phyloP scores from a whole-genome alignment of 1,140 invertebrate species.

The Drosophila tristis region DNA sequence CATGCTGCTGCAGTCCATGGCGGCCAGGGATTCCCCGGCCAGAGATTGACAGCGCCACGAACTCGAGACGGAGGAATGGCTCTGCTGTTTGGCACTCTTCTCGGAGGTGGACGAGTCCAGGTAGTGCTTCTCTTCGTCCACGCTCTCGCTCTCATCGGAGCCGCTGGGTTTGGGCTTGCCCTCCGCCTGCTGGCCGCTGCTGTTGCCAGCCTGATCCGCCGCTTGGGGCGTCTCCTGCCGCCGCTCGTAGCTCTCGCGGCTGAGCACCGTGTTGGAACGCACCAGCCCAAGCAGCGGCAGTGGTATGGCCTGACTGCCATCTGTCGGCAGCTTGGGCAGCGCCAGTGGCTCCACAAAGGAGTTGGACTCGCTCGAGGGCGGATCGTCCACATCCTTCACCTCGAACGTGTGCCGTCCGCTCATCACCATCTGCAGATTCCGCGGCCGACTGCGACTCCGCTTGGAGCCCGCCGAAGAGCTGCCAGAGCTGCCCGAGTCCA shows the following conservation, averaged over 20 bases:
- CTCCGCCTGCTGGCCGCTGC: constrained; percentile 9
- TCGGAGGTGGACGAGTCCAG: constrained; percentile 82
- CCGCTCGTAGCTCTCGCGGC: constrained; percentile 71
- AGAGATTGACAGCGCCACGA: constrained; percentile 85
- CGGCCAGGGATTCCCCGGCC: constrained; percentile 88
- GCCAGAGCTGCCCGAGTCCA: constrained; percentile 68
- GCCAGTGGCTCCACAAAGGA: constrained; percentile 86
- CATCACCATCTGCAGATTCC: constrained; percentile 86
- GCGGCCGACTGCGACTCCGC: constrained; percentile 83
- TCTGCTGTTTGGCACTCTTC: constrained; percentile 83
- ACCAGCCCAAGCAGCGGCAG: constrained; percentile 71
- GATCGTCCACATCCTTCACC: constrained; percentile 86
- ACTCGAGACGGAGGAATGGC: constrained; percentile 85
- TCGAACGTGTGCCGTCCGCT: constrained; percentile 87
- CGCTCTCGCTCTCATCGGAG: constrained; percentile 77
- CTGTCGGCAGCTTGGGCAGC: constrained; percentile 85
- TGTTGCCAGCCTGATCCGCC: constrained; percentile 17
- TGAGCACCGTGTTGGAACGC: constrained; percentile 79
- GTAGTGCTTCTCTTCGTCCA: constrained; percentile 82
- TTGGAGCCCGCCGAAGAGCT: constrained; percentile 68
- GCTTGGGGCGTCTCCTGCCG: constrained; percentile 24
- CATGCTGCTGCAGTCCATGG: constrained; percentile 86
- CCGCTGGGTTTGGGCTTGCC: constrained; percentile 23
- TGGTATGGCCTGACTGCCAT: constrained; percentile 86
- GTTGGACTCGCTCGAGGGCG: constrained; percentile 85